Base-by-base conservation (phyloP, 2,797 vertebrate genomes). In the Lepus oiostolus region DNA sequence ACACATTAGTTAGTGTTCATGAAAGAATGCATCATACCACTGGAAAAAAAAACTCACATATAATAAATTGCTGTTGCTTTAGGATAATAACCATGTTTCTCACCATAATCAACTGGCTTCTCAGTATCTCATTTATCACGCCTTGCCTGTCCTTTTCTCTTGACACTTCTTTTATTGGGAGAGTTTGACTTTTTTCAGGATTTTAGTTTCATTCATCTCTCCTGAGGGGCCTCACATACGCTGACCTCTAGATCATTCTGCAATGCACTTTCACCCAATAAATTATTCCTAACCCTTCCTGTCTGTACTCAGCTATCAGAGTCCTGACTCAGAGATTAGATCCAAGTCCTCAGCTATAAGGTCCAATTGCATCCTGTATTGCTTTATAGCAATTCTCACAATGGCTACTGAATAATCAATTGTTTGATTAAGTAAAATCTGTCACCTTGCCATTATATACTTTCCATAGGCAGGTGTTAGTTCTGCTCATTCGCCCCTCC, bases 331-430 rank as follows among this genome's bases (percentile, higher is more conserved):
- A 1, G 19, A 26, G 8, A 93, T 11, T 52, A 68, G 22, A 58
- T 35, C 9, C 12, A 16, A 2, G 62, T 54, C 16, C 17, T 60
- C 62, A 75, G 50, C 28, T 86, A 4, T 3, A 63, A 83, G 17
- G 0, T 77, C 5, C 28, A 65, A 17, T 71, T 50, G 6, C 5
- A 75, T 54, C 22, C 17, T 87, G 0, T 52, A 50, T 50, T 85
- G 80, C 62, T 79, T 76, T 8, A 58, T 28, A 32, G 54, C 4
- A 58, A 2, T 74, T 77, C 22, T 32, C 24, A 70, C 21, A 85
- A 42, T 67, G 38, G 9, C 60, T 76, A 84, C 79, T 91, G 60
- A 83, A 22, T 88, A 90, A 67, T 88, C 60, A 60, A 32, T 89
- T 79, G 0, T 87, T 24, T 65, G 80, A 68, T 76, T 84, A 76